Evolutionary conservation across 2,113 vertebrate genomes (phyloP).

Genomic region (Myotis brandtii): DNA sequence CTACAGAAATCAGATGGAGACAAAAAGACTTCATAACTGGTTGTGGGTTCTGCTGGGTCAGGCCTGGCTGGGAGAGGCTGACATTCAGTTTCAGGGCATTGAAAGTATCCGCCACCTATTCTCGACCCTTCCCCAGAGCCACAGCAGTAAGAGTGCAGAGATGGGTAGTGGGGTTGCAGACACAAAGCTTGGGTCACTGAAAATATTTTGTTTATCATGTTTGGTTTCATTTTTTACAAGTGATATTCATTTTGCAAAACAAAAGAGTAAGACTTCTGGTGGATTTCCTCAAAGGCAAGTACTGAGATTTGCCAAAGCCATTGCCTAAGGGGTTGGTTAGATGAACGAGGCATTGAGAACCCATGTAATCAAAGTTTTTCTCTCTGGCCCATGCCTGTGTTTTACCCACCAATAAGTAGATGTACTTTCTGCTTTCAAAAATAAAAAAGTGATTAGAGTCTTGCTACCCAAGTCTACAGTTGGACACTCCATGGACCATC

Average conservation of each 20-base stretch:
- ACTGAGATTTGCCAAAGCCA: constrained; percentile 61
- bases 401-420: constrained; percentile 81
- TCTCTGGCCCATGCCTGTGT: constrained; percentile 64
- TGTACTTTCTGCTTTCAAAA: constrained; percentile 83
- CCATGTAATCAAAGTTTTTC: constrained; percentile 78
- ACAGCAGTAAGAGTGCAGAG: neutral
- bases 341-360: constrained; percentile 76
- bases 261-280: constrained; percentile 64
- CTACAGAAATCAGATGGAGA: constrained; percentile 56
- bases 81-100: neutral
- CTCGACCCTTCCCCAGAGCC: neutral
- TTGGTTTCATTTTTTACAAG: constrained; percentile 65
- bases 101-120: neutral
- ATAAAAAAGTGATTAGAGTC: constrained; percentile 87
- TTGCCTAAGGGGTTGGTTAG: constrained; percentile 66
- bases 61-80: neutral
- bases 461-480: constrained; percentile 81
- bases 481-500: constrained; percentile 79
- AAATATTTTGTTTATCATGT: constrained; percentile 45
- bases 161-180: neutral
- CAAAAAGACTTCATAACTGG: neutral
- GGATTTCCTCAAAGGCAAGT: constrained; percentile 75
- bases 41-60: neutral
- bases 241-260: constrained; percentile 42
- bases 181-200: constrained; percentile 25